Conservation (phyloP, 1,140 invertebrate genomes). For the Muscidifurax raptorellus region DNA sequence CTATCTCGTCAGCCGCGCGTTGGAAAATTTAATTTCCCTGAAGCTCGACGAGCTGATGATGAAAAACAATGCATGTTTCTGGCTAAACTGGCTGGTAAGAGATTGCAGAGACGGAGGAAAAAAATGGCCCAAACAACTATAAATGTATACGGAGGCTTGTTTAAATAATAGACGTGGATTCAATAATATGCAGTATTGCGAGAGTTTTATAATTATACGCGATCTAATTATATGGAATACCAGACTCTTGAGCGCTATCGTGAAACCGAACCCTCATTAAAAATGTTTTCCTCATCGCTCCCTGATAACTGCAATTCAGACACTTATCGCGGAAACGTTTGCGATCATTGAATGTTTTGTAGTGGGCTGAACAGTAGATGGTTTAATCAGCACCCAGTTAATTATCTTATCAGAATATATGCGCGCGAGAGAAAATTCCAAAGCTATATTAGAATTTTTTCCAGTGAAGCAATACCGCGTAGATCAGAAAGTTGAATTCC, state of each 20-base stretch:
- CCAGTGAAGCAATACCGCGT: background rate
- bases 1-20: no score
- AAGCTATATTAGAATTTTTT: no score
- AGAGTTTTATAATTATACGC: no score
- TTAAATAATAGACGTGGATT: no score
- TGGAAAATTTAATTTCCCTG: background rate
- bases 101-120: no score
- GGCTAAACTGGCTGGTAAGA: background rate
- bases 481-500: background rate
- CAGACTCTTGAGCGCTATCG: background rate
- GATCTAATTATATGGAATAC: background rate
- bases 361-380: background rate
- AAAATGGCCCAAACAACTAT: no score
- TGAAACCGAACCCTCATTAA: background rate
- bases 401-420: background rate
- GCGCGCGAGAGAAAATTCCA: no score
- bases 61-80: background rate
- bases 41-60: background rate
- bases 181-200: no score
- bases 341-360: background rate
- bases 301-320: background rate
- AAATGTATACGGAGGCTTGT: no score
- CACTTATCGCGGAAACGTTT: background rate
- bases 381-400: background rate
- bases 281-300: background rate